These are phyloP conservation scores for Pterostichus madidus DNA, from an alignment of 2,888 invertebrate species.

Conservation along the genomic window DNA sequence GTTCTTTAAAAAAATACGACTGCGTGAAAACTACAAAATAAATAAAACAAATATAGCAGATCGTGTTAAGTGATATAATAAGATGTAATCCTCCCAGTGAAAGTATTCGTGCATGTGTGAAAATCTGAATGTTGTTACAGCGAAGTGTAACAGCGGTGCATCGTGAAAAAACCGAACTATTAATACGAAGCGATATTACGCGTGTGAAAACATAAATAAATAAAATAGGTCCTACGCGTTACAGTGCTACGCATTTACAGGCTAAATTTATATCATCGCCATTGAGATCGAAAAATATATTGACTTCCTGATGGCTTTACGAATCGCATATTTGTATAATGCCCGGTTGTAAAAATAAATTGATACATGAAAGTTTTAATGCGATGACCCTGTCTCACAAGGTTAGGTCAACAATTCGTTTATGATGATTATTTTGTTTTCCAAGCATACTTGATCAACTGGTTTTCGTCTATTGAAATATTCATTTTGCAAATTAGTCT, in stretches of 20 bases:
- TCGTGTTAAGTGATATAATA: too few species aligned
- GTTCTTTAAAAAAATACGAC: too few species aligned
- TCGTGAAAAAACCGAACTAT: not conserved
- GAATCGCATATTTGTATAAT: conserved; percentile 55
- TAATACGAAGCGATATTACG: not conserved
- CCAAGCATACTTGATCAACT: conserved; percentile 56
- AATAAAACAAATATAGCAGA: too few species aligned
- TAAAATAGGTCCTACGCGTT: not conserved
- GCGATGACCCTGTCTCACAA: conserved; percentile 54
- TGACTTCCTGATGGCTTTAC: conserved; percentile 49
- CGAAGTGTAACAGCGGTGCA: not conserved
- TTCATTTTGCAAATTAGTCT: conserved; percentile 42
- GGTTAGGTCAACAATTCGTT: conserved; percentile 61
- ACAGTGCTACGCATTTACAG: conserved; percentile 4
- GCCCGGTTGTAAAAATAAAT: conserved; percentile 54
- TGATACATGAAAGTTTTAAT: conserved; percentile 57
- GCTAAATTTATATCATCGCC: conserved; percentile 41
- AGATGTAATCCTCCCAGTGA: too few species aligned
- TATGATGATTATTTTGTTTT: conserved; percentile 59
- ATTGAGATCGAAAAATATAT: conserved; percentile 48
- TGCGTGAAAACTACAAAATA: too few species aligned
- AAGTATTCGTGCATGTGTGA: too few species aligned
- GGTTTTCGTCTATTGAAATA: conserved; percentile 53
- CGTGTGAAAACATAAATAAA: conserved; percentile 3
- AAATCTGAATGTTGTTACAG: too few species aligned